Percentiles rank a stretch among this genome's conserved stretches.
Conservation (phyloP, 92 coral and sea anemone species). For the Epizoanthus scotinus region DNA sequence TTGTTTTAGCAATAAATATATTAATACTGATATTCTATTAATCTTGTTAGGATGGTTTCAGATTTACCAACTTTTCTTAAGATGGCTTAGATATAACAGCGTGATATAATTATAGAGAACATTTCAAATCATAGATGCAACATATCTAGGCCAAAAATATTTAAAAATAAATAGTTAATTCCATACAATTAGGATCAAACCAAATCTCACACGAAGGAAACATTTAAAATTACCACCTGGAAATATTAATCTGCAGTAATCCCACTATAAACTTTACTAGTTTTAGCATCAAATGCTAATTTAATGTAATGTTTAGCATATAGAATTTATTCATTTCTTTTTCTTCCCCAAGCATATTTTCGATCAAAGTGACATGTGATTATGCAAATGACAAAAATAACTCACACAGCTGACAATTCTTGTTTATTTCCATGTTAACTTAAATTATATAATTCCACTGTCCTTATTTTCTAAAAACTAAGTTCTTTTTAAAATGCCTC, state of each 20-base stretch:
- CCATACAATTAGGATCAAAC: background rate
- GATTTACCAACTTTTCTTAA: no score
- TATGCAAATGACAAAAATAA: conserved; percentile 24
- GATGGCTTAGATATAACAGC: no score
- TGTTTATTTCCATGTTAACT: conserved; percentile 18
- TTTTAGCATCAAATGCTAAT: background rate
- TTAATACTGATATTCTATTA: no score
- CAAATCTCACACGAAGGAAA: background rate
- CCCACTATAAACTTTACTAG: background rate
- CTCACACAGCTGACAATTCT: background rate
- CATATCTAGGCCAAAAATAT: no score
- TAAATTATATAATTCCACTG: conserved; percentile 10
- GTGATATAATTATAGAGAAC: no score
- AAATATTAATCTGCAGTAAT: background rate
- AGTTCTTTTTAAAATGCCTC: background rate
- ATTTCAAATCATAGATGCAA: no score
- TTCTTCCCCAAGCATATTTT: background rate
- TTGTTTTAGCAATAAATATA: no score
- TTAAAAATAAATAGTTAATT: background rate
- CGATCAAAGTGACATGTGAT: conserved; percentile 6
- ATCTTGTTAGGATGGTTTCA: no score
- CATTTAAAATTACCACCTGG: background rate
- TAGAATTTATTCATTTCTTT: background rate
- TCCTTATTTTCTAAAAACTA: background rate
- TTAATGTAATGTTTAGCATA: background rate